Evolutionary conservation across 1,140 invertebrate genomes (phyloP), one percentile per base, ranked within the genome.

Genomic region (Amyelois transitella): DNA sequence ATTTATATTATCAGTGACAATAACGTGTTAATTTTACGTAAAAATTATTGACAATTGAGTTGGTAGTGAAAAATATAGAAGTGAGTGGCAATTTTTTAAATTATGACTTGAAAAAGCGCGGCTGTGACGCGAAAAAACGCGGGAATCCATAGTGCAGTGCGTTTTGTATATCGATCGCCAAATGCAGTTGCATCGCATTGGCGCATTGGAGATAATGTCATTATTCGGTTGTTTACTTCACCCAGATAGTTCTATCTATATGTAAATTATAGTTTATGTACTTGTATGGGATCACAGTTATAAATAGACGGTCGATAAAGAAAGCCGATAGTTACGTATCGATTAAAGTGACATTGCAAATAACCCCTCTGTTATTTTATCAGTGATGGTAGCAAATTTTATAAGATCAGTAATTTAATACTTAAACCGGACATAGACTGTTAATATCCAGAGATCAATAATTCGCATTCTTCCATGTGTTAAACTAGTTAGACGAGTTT

Each of bases 81-180:
- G 47, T 61, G 48, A 44, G 53, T 48, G n/a, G 8, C 14, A 4
- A 45, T 45, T 19, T 45, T 45, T 45, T 18, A 45, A 48, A 48
- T 21, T 8, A 19, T 44, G 20, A 53, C 19, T 38, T 19, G 22
- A 44, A 17, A 17, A 18, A 3, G 51, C 51, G 51, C 20, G 19
- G 43, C 44, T 25, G 14, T 67, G 68, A 65, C 59, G 55, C 43
- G 55, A 66, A 75, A 78, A 77, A 80, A 74, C 66, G 74, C 77
- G 79, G 69, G 73, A 74, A 80, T 61, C 53, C 18, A 25, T 44
- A 58, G 51, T 66, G 63, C 57, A 67, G 63, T 57, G 68, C 63
- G 63, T 75, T 72, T 58, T 44, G 64, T 70, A 64, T 82, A 82
- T 82, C 66, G 79, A 82, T 82, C 79, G 77, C 59, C 57, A 73